Percentiles rank a stretch among this genome's conserved stretches.
phyloP scores from a whole-genome alignment of 2,888 invertebrate genomes.

The Endomychus coccineus region DNA sequence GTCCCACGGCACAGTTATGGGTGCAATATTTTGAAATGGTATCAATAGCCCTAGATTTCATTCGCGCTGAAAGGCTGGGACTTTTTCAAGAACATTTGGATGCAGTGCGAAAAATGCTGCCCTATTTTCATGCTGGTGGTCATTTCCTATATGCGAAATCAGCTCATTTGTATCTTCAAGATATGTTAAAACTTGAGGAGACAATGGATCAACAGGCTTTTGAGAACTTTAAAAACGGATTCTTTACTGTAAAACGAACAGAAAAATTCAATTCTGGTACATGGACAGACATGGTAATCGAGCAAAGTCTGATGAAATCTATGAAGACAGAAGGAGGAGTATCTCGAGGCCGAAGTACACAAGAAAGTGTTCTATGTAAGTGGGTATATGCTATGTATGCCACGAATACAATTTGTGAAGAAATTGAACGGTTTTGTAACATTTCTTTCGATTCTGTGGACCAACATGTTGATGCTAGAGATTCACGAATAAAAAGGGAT shows the following conservation, averaged over 20 bases:
- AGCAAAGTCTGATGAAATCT: slow-evolving; percentile 13
- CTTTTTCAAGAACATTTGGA: slow-evolving; percentile 28
- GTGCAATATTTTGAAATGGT: slow-evolving; percentile 35
- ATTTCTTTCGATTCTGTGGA: slow-evolving; percentile 20
- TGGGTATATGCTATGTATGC: slow-evolving; percentile 29
- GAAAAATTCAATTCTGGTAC: slow-evolving; percentile 19
- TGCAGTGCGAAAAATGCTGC: slow-evolving; percentile 32
- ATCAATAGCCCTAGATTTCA: slow-evolving; percentile 28
- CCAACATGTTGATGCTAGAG: slow-evolving; percentile 23
- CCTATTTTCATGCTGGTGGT: slow-evolving; percentile 35
- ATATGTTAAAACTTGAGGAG: slow-evolving; percentile 28
- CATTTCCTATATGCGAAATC: slow-evolving; percentile 36
- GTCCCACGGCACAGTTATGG: slow-evolving; percentile 29
- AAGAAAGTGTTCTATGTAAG: slow-evolving; percentile 27
- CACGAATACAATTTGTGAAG: slow-evolving; percentile 29
- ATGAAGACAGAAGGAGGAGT: slow-evolving; percentile 19
- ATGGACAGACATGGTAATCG: slow-evolving; percentile 14
- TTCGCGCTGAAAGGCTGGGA: slow-evolving; percentile 29
- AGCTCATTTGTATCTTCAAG: slow-evolving; percentile 26
- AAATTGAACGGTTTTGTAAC: slow-evolving; percentile 23
- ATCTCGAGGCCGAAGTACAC: slow-evolving; percentile 20
- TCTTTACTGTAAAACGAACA: slow-evolving; percentile 28
- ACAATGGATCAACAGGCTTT: slow-evolving; percentile 25
- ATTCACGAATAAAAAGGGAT: slow-evolving; percentile 23
- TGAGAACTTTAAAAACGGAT: slow-evolving; percentile 24